Evolutionary conservation across 2,113 vertebrate species (phyloP).

Genomic region (Halichoeres trimaculatus): DNA sequence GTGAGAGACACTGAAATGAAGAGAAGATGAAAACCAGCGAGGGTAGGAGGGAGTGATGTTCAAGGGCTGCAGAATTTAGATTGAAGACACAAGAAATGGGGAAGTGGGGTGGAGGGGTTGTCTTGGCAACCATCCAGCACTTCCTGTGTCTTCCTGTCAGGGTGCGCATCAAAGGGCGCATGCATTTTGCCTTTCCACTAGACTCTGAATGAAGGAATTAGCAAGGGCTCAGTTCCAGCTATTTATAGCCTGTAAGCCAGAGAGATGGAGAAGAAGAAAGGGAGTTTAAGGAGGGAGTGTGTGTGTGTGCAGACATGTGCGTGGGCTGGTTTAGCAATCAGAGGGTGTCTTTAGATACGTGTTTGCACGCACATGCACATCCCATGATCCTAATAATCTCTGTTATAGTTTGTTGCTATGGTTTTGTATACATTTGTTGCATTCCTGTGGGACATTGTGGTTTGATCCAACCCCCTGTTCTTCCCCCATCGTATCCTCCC

Average conservation of each 20-base stretch:
- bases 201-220: conserved; percentile 84
- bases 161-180: conserved; percentile 60
- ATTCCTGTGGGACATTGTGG: conserved; percentile 29
- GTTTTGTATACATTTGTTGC: conserved; percentile 8
- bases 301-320: conserved; percentile 16
- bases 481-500: conserved; percentile 3
- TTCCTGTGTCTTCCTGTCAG: conserved; percentile 72
- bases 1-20: conserved; percentile 6
- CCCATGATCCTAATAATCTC: conserved; percentile 37
- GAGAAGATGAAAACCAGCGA: background rate
- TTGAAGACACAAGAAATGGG: conserved; percentile 13
- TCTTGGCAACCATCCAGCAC: conserved; percentile 70
- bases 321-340: conserved; percentile 30
- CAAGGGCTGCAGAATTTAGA: conserved; percentile 31
- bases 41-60: background rate
- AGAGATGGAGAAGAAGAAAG: conserved; percentile 36
- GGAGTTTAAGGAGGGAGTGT: conserved; percentile 16
- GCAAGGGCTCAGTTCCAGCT: conserved; percentile 74
- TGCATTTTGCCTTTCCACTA: conserved; percentile 68
- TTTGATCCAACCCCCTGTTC: conserved; percentile 30
- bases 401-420: background rate
- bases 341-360: conserved; percentile 22
- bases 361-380: conserved; percentile 15
- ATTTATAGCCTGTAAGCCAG: conserved; percentile 79
- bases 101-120: conserved; percentile 31